These are phyloP conservation scores for Mola mola DNA, from an alignment of 2,113 vertebrate genomes.

Conservation along the genomic window DNA sequence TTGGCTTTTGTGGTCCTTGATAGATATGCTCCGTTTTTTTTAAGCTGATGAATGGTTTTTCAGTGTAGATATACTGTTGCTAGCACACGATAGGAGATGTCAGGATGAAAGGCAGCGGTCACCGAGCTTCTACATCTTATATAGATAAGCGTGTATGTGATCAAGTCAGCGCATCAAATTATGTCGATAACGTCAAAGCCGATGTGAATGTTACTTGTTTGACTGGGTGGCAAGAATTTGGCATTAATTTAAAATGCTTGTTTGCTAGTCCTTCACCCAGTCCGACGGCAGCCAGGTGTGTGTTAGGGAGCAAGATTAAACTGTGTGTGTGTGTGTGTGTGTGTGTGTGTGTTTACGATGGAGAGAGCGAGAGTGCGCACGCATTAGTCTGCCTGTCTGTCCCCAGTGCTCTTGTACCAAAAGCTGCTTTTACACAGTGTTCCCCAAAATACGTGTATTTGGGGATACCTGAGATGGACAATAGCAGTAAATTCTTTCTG, in stretches of 20 bases:
- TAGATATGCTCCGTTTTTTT: slow-evolving; percentile 48
- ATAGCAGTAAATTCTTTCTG: slow-evolving; percentile 48
- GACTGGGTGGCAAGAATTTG: slow-evolving; percentile 6
- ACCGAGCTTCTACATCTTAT: slow-evolving; percentile 87
- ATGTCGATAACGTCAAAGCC: slow-evolving; percentile 87
- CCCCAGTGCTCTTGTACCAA: slow-evolving; percentile 72
- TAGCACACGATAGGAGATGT: slow-evolving; percentile 64
- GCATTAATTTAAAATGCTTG: background rate
- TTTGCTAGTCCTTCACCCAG: slow-evolving; percentile 19
- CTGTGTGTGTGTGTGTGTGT: slow-evolving; percentile 18
- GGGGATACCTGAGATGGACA: slow-evolving; percentile 32
- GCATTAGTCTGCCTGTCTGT: slow-evolving; percentile 33
- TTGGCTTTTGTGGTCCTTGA: slow-evolving; percentile 7
- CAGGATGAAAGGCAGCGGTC: slow-evolving; percentile 74
- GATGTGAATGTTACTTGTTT: slow-evolving; percentile 70
- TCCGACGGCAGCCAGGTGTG: slow-evolving; percentile 8
- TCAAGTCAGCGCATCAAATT: slow-evolving; percentile 84
- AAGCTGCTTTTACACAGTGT: slow-evolving; percentile 73
- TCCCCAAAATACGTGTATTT: slow-evolving; percentile 30
- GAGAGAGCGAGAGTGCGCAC: background rate
- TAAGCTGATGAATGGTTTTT: slow-evolving; percentile 52
- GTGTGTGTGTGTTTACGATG: background rate
- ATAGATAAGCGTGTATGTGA: slow-evolving; percentile 87
- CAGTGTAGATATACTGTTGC: slow-evolving; percentile 56
- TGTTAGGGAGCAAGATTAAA: slow-evolving; percentile 32